phyloP scores from a whole-genome alignment of 2,888 invertebrate species.

The Calliphora vomitoria region DNA sequence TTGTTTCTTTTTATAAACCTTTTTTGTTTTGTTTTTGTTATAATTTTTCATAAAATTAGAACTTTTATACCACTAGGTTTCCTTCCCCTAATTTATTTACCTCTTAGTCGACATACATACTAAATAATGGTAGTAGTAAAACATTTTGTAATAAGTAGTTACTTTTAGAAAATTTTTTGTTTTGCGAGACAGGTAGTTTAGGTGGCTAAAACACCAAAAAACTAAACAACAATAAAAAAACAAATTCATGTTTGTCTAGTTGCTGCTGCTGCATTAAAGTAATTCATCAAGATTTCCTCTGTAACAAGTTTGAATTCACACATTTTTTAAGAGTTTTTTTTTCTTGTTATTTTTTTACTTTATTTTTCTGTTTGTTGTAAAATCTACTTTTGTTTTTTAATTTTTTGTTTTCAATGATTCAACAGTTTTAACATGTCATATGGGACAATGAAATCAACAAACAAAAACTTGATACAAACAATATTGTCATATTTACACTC shows the following conservation, averaged over 20 bases:
- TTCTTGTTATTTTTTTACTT: background rate
- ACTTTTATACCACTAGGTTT: background rate
- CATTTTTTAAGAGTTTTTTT: constrained; percentile 47
- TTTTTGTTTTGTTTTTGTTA: too few relatives aligned
- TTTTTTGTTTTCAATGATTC: constrained; percentile 11
- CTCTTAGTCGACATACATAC: background rate
- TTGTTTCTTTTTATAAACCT: too few relatives aligned
- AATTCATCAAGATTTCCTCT: constrained; percentile 75
- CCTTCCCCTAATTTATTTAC: background rate
- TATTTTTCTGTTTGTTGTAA: constrained; percentile 1
- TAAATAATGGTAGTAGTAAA: background rate
- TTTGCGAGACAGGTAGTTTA: constrained; percentile 25
- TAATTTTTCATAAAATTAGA: background rate
- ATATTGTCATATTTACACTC: background rate
- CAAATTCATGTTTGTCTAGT: constrained; percentile 62
- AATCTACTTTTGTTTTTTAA: constrained; percentile 5
- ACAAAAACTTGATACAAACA: constrained; percentile 16
- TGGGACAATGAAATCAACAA: background rate
- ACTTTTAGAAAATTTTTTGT: constrained; percentile 20
- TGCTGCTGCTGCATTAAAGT: constrained; percentile 45
- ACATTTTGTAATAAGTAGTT: constrained; percentile 32
- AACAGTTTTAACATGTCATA: constrained; percentile 17
- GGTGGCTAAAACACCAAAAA: constrained; percentile 15
- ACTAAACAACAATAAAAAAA: constrained; percentile 21
- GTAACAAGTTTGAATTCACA: constrained; percentile 72